Percentiles rank a stretch among this genome's conserved stretches.
phyloP scores from a whole-genome alignment of 2,888 invertebrate genomes.

The Salpingus planirostris region DNA sequence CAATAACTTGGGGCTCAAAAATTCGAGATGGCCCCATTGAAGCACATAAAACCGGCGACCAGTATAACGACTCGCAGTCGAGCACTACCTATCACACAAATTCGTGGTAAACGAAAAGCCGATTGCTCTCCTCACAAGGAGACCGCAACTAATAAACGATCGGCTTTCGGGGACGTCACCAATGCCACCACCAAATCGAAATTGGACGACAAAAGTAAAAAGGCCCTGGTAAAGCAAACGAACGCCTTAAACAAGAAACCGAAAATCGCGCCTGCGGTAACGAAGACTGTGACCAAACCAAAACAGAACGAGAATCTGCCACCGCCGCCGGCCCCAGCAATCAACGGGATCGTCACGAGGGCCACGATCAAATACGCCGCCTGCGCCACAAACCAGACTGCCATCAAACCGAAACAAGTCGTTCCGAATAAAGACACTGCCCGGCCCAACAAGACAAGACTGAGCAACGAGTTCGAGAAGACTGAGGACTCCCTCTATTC shows the following conservation, averaged over 20 bases:
- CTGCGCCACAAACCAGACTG: constrained; percentile 33
- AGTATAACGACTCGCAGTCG: constrained; percentile 1
- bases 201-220: constrained; percentile 19
- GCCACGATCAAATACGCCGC: constrained; percentile 22
- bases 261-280: constrained; percentile 32
- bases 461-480: constrained; percentile 62
- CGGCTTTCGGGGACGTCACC: constrained; percentile 80
- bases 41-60: constrained; percentile 41
- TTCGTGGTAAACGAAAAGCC: constrained; percentile 54
- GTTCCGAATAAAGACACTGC: constrained; percentile 29
- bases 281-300: constrained; percentile 37
- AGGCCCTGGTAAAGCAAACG: constrained; percentile 11
- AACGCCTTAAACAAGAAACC: constrained; percentile 11
- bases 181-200: constrained; percentile 49
- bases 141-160: constrained; percentile 65
- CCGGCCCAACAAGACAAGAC: constrained; percentile 43
- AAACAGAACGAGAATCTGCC: constrained; percentile 38
- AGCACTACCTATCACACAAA: constrained; percentile 21
- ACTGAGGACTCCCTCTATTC: constrained; percentile 69
- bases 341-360: constrained; percentile 34
- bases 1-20: constrained; percentile 43
- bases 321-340: constrained; percentile 31
- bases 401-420: constrained; percentile 34
- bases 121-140: constrained; percentile 70
- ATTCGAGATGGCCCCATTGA: constrained; percentile 55